Evolutionary conservation across 2,888 invertebrate species (phyloP).

Genomic region (Ophioninae sp.): DNA sequence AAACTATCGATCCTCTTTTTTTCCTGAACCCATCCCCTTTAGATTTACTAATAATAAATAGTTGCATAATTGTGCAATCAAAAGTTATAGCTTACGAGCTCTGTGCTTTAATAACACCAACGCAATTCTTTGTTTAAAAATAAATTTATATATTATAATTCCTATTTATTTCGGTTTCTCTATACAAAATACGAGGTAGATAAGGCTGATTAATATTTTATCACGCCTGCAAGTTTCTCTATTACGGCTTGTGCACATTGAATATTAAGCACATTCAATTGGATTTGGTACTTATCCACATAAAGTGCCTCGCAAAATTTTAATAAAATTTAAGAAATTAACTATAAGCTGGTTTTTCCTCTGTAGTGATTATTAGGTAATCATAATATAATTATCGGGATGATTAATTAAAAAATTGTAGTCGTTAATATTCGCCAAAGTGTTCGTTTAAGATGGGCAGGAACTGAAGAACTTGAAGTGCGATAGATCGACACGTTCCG

Average conservation of each 20-base stretch:
- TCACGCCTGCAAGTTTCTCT: background rate
- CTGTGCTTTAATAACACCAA: background rate
- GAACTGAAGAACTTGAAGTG: slow-evolving; percentile 36
- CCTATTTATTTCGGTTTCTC: background rate
- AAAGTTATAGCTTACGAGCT: background rate
- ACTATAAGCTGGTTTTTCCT: background rate
- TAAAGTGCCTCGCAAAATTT: background rate
- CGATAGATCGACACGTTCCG: slow-evolving; percentile 42
- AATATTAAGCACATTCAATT: background rate
- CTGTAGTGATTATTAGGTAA: background rate
- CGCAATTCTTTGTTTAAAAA: background rate
- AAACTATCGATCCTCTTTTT: no score
- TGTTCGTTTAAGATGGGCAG: background rate
- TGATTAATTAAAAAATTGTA: background rate
- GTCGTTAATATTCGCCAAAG: background rate
- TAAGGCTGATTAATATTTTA: background rate
- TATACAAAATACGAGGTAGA: background rate
- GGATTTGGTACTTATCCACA: background rate
- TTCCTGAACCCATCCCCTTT: no score
- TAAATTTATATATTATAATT: background rate
- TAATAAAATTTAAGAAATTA: no score
- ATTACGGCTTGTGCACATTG: background rate
- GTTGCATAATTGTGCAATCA: no score
- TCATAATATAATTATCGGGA: background rate
- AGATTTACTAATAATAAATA: no score